These are phyloP conservation scores for Pseudochirops corinnae DNA, from an alignment of 2,797 vertebrate genomes.

Conservation along the genomic window DNA sequence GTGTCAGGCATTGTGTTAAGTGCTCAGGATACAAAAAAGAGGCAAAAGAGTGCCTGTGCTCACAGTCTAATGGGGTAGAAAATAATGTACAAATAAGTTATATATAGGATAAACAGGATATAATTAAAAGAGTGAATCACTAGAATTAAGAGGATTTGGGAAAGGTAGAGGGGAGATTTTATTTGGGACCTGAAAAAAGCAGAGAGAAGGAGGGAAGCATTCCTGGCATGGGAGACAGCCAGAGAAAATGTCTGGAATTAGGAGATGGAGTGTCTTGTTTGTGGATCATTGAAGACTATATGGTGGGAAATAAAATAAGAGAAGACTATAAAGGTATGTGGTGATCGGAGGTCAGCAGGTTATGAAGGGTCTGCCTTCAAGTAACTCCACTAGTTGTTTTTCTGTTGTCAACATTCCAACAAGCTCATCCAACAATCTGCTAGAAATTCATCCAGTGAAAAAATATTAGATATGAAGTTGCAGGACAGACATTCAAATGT, in stretches of 20 bases:
- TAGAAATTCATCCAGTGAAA: neutral
- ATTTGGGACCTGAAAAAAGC: neutral
- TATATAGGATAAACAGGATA: neutral
- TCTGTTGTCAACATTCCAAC: neutral
- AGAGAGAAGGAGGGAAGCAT: neutral
- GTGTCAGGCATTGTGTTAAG: neutral
- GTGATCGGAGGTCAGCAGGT: neutral
- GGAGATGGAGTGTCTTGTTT: neutral
- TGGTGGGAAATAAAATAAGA: neutral
- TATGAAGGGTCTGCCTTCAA: neutral
- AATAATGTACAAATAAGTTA: neutral
- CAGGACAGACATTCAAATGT: neutral
- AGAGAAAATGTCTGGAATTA: neutral
- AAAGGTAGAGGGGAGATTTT: neutral
- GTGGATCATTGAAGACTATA: neutral
- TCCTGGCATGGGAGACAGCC: neutral
- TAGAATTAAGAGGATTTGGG: neutral
- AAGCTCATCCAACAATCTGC: neutral
- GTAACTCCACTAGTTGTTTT: neutral
- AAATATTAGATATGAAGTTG: neutral
- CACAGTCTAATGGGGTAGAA: neutral
- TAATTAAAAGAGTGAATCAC: neutral
- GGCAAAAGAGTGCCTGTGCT: neutral
- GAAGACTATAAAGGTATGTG: neutral
- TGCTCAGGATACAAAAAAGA: neutral